Percentiles rank a stretch among this genome's conserved stretches.
These are phyloP conservation scores for Rhodeus uyekii DNA, from an alignment of 2,797 vertebrate genomes.

Conservation along the genomic window DNA sequence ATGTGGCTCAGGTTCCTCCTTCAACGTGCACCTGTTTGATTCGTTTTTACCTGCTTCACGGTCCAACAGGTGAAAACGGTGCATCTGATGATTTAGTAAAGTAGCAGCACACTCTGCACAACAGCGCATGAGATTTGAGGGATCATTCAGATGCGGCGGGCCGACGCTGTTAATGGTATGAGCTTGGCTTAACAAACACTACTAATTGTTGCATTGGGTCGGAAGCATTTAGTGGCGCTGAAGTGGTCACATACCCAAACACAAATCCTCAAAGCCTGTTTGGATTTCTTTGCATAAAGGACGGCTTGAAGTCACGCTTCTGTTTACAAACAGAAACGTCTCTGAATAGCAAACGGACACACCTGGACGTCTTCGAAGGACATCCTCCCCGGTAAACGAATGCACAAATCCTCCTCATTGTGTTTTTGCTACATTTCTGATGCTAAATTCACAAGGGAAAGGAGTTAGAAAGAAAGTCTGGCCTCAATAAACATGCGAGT, in stretches of 20 bases:
- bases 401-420: conserved; percentile 60
- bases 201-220: conserved; percentile 3
- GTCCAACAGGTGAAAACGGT: not conserved
- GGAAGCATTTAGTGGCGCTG: not conserved
- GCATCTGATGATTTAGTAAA: not conserved
- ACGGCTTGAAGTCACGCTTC: conserved; percentile 47
- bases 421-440: conserved; percentile 61
- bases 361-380: conserved; percentile 51
- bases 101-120: not conserved
- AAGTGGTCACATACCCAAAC: conserved; percentile 44
- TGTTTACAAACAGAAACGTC: conserved; percentile 30
- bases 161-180: not conserved
- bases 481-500: conserved; percentile 83
- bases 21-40: too few species aligned
- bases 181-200: conserved; percentile 3
- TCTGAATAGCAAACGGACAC: conserved; percentile 43
- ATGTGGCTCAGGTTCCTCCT: not conserved
- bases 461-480: conserved; percentile 72
- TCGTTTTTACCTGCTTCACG: too few species aligned
- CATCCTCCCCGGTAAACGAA: conserved; percentile 59
- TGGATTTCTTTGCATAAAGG: conserved; percentile 22
- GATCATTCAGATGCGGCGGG: not conserved
- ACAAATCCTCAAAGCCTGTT: not conserved
- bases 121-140: not conserved
- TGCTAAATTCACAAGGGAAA: conserved; percentile 55